Base-by-base conservation (phyloP, 1,140 invertebrate species). In the Heliothis virescens region DNA sequence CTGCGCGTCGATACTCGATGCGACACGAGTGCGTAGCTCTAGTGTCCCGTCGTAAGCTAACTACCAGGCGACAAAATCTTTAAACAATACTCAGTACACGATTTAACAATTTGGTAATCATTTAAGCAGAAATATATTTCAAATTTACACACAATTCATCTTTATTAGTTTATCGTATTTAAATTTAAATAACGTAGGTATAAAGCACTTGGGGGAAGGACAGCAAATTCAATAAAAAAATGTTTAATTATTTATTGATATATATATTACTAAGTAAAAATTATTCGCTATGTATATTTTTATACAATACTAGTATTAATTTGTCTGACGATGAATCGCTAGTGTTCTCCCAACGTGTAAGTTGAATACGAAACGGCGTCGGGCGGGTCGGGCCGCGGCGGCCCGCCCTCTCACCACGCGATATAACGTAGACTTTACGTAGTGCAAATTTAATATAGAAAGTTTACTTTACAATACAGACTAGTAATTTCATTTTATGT, bases 131-230 rank as follows among this genome's bases (percentile, higher is more conserved):
- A 91, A 92, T 92, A 93, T 91, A 91, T 86, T 90, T 93, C 87
- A 91, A 92, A 92, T 91, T 94, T 91, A 93, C 92, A 92, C 93
- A 93, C 87, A 93, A 92, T 94, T 88, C 89, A 90, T 92, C 90
- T 90, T 92, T 90, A 91, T 91, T 90, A 90, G 78, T 87, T 91
- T 94, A 92, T 93, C 92, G 92, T 94, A 94, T 93, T 93, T 93
- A 90, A 92, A 92, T 94, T 91, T 93, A 94, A 95, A 94, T 94
- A 94, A 95, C 94, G 91, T 92, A 92, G 90, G 91, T 95, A 95
- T 95, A 95, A 95, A 95, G 95, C 95, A 95, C 94, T 95, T 95
- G 91, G 94, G 94, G 95, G 92, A 95, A 95, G 94, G 95, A 95
- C 94, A 95, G 95, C 95, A 95, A 95, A 95, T 95, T 94, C 91